Evolutionary conservation across 1,140 invertebrate species (phyloP).

Genomic region (Linepithema humile): DNA sequence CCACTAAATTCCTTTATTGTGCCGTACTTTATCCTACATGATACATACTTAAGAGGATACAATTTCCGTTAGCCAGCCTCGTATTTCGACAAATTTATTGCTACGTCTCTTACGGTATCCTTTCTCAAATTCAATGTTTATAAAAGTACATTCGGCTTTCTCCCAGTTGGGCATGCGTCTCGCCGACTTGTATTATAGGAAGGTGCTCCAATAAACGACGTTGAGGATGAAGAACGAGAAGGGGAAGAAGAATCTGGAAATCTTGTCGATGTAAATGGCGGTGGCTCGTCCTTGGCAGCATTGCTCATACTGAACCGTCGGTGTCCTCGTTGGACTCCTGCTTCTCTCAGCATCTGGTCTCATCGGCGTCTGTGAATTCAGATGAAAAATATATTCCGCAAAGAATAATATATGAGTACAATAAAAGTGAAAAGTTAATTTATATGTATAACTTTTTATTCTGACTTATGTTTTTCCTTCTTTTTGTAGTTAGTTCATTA

Average conservation of each 20-base stretch:
- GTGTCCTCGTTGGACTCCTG: constrained; percentile 79
- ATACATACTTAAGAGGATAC: not conserved
- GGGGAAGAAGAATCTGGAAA: constrained; percentile 94
- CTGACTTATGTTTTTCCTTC: not conserved
- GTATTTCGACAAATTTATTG: constrained; percentile 11
- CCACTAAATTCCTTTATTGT: constrained; percentile 1
- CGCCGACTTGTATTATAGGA: constrained; percentile 85
- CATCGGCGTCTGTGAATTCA: constrained; percentile 80
- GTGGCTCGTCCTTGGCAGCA: constrained; percentile 94
- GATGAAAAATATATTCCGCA: not conserved
- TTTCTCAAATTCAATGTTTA: not conserved
- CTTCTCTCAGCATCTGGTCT: constrained; percentile 82
- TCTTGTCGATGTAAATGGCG: constrained; percentile 93
- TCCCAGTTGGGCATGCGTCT: not conserved
- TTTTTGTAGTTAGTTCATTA: not conserved
- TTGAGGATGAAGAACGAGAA: constrained; percentile 95
- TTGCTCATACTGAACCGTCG: constrained; percentile 89
- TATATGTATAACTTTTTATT: not conserved
- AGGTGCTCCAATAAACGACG: constrained; percentile 95
- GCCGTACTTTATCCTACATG: constrained; percentile 3
- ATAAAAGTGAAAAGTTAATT: constrained; percentile 9
- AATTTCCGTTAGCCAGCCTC: not conserved
- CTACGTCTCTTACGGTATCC: not conserved
- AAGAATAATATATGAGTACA: not conserved
- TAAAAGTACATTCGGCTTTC: not conserved